These are phyloP conservation scores for Andricus grossulariae DNA, from an alignment of 1,140 invertebrate genomes.

Conservation along the genomic window DNA sequence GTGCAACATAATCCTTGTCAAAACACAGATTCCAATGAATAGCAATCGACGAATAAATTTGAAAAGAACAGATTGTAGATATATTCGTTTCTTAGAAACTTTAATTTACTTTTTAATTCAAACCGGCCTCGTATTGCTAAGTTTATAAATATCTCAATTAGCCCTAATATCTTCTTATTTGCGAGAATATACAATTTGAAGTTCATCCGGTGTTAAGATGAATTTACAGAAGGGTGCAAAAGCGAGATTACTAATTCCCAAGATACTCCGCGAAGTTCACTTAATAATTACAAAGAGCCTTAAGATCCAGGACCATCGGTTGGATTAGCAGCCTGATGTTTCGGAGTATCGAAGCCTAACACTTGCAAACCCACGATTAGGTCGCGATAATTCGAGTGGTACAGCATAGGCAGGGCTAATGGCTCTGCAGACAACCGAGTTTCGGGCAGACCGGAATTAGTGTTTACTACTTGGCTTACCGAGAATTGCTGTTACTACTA, in stretches of 20 bases:
- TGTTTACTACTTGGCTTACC: conserved; percentile 60
- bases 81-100: no score
- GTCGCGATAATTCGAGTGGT: conserved; percentile 57
- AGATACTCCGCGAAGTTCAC: conserved; percentile 51
- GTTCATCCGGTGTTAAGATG: conserved; percentile 32
- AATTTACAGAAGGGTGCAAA: background rate
- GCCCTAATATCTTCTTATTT: background rate
- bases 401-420: conserved; percentile 48
- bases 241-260: conserved; percentile 39
- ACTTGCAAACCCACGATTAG: conserved; percentile 48
- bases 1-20: no score
- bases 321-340: conserved; percentile 46
- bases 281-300: conserved; percentile 56
- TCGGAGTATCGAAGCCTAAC: conserved; percentile 40
- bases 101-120: no score
- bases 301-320: conserved; percentile 37
- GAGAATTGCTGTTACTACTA: conserved; percentile 58
- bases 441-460: conserved; percentile 52
- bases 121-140: no score
- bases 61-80: no score
- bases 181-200: background rate
- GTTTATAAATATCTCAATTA: no score
- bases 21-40: no score
- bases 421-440: conserved; percentile 52
- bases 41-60: no score